Evolutionary conservation across 2,888 invertebrate genomes (phyloP).

Genomic region (Odontomyia ornata): DNA sequence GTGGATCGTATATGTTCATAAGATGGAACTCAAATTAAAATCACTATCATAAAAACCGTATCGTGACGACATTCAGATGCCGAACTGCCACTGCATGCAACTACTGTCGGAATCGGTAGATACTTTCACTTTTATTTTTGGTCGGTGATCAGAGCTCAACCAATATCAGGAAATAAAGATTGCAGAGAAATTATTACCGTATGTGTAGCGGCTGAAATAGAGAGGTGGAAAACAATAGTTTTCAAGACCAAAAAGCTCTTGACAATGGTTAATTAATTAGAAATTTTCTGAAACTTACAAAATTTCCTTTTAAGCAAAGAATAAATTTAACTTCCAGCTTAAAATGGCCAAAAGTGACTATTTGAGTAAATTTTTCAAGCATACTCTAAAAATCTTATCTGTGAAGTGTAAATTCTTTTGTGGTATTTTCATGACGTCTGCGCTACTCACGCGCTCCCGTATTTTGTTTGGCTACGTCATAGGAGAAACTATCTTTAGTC

Average conservation of each 20-base stretch:
- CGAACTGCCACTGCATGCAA: background rate
- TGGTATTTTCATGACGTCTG: background rate
- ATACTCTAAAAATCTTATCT: no score
- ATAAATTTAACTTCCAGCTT: no score
- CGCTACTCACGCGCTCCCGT: background rate
- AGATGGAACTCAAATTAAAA: background rate
- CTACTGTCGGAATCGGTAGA: background rate
- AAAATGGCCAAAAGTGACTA: no score
- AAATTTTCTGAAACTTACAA: no score
- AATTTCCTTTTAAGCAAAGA: no score
- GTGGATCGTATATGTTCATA: background rate
- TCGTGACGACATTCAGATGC: conserved; percentile 2
- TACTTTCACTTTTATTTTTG: conserved; percentile 36
- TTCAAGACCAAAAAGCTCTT: no score
- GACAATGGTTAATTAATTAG: no score
- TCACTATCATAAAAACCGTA: background rate
- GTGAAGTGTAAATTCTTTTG: no score
- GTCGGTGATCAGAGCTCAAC: background rate
- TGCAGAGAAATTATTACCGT: conserved; percentile 2
- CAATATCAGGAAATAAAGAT: background rate
- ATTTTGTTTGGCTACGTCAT: background rate
- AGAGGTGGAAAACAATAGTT: background rate
- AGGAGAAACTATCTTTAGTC: background rate
- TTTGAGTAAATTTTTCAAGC: no score
- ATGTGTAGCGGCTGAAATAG: background rate